Percentiles rank a stretch among this genome's conserved stretches.
Evolutionary conservation across 30 jellyfish, hydroid and myxozoan genomes (phyloP).

Genomic region (Cassiopea xamachana): DNA sequence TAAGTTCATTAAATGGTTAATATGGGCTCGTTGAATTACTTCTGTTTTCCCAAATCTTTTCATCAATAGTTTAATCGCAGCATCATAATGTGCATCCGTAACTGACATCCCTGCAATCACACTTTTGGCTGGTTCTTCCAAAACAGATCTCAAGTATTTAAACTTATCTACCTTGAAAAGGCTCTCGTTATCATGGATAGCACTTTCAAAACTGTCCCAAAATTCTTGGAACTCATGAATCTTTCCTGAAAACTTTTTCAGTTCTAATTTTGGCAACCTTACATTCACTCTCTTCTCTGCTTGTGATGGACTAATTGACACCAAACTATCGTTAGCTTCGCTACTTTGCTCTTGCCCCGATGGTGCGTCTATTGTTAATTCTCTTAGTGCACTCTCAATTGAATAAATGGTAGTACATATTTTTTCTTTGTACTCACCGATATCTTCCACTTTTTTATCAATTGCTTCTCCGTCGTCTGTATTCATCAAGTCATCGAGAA

Average conservation of each 20-base stretch:
- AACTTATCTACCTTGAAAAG: constrained; percentile 29
- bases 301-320: neutral
- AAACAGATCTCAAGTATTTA: constrained; percentile 8
- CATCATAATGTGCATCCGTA: constrained; percentile 44
- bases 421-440: neutral
- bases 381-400: neutral
- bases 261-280: constrained; percentile 21
- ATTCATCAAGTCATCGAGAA: neutral
- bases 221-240: constrained; percentile 29
- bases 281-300: constrained; percentile 5
- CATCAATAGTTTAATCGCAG: constrained; percentile 38
- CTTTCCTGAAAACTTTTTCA: constrained; percentile 27
- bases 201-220: constrained; percentile 40
- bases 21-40: constrained; percentile 63
- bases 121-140: constrained; percentile 54
- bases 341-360: neutral
- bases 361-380: neutral
- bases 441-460: neutral
- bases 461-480: neutral
- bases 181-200: constrained; percentile 22
- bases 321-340: neutral
- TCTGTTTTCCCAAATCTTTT: constrained; percentile 54
- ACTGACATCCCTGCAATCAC: constrained; percentile 57
- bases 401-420: neutral
- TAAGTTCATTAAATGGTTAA: constrained; percentile 29